Evolutionary conservation across 2,797 vertebrate species (phyloP).

Genomic region (Spondyliosoma cantharus): DNA sequence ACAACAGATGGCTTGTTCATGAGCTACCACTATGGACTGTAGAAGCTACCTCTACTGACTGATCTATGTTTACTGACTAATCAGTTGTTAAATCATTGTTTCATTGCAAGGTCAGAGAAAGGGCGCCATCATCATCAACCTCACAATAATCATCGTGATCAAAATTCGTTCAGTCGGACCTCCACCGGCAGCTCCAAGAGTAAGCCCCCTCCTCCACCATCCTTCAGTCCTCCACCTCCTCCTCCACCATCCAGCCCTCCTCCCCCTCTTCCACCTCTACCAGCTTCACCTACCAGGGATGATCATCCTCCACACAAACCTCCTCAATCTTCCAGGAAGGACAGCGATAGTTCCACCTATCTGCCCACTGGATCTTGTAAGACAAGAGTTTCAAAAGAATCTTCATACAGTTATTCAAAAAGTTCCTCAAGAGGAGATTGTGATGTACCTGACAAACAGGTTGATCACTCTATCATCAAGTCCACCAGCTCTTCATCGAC

Average conservation of each 20-base stretch:
- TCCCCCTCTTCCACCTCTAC: constrained; percentile 25
- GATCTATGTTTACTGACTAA: constrained; percentile 14
- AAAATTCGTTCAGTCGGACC: constrained; percentile 20
- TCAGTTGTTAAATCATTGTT: constrained; percentile 22
- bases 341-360: constrained; percentile 17
- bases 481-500: constrained; percentile 37
- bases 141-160: constrained; percentile 50
- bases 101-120: constrained; percentile 61
- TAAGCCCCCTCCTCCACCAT: background rate
- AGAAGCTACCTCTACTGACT: constrained; percentile 20
- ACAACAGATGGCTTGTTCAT: background rate
- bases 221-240: background rate
- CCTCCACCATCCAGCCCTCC: background rate
- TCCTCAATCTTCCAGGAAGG: constrained; percentile 44
- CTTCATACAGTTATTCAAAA: constrained; percentile 42
- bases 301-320: constrained; percentile 2
- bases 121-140: constrained; percentile 34
- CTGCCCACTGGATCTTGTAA: constrained; percentile 15
- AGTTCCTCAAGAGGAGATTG: constrained; percentile 43
- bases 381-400: constrained; percentile 19
- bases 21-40: background rate
- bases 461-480: constrained; percentile 19
- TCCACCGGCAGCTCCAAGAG: constrained; percentile 10
- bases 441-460: constrained; percentile 46
- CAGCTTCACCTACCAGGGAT: constrained; percentile 19